Evolutionary conservation across 2,113 vertebrate species (phyloP), one percentile per base, ranked within the genome.

Genomic region (Porphyrio hochstetteri): DNA sequence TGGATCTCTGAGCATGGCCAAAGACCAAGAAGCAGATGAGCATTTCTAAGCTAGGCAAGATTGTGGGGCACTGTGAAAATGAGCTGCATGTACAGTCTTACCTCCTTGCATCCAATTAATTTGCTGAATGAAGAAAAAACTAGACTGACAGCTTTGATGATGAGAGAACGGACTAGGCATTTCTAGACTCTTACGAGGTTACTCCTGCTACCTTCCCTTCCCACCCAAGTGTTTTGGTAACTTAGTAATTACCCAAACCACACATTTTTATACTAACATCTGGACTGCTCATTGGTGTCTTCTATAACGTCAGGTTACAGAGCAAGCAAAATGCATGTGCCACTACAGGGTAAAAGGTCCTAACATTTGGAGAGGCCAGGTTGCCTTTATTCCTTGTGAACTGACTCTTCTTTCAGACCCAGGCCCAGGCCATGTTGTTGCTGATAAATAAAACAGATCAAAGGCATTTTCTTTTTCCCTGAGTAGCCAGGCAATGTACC

Each of bases 31-130:
- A 87, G 38, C 53, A 68, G 15, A 13, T 38, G 29, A 56, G 10
- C 6, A 14, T 52, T 75, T 67, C 52, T 55, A 48, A 87, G 16
- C 13, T 24, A 85, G 28, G 5, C 28, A 84, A 42, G 29, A 33
- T 60, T 16, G 12, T 81, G 4, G 44, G 28, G 33, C 38, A 55
- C 20, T 48, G 33, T 3, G 28, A 89, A 59, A 79, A 5, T 42
- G 25, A 74, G 11, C 11, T 46, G 10, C 5, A 24, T 0, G 0
- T 14, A 35, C 10, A 61, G 36, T 31, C n/a, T 86, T n/a, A 74
- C 20, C 16, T 20, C 10, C 40, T 86, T 74, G 6, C 9, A 75
- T 52, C 23, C 79, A 70, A 63, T 44, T 29, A 74, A 67, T 61
- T 40, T 61, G 23, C 31, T n/a, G 33, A 88, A 68, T 64, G 12